Base-by-base conservation (phyloP, 1,140 invertebrate genomes). In the Conus betulinus region DNA sequence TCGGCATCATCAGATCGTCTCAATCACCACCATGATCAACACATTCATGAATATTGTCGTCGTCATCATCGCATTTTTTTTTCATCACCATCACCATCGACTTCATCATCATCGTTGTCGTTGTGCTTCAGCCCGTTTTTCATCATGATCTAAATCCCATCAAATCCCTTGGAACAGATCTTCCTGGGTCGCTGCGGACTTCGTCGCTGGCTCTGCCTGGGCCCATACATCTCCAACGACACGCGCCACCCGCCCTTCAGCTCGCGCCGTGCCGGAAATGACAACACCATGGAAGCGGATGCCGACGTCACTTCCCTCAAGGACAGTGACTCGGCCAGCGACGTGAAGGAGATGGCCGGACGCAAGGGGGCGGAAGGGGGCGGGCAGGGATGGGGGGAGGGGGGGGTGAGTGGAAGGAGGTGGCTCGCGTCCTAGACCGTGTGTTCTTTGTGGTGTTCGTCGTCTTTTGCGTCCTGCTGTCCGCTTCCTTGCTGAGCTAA, bases 171-270 rank as follows among this genome's bases (percentile, higher is more conserved):
- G 0, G 10, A 0, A 0, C 67, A 89, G 89, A 85, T 84, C 5
- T 85, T 89, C 67, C 74, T 89, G 25, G 89, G 89, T 57, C 79
- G 89, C 15, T 89, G 87, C 55, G 89, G 89, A 1, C 76, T 89
- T 5, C 81, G 89, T 39, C 79, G 89, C 79, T 89, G 89, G 89
- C 53, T 89, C 52, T 89, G 89, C 74, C 87, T 89, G 86, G 89
- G 85, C 74, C 57, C 27, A 11, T 87, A 85, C 81, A 52, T 51
- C n/a, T 51, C 71, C 6, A 17, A 27, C 0, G 79, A 63, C 5
- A 81, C 84, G 25, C 79, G 67, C 13, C 82, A 78, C 25, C 83
- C 86, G 15, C 78, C 81, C 8, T 81, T 87, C 39, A 27, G 71
- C 8, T 15, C 81, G 1, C 67, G 84, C 55, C 87, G 87, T 10